These are phyloP conservation scores for Cervus canadensis DNA, from an alignment of 2,113 vertebrate species.

Conservation along the genomic window DNA sequence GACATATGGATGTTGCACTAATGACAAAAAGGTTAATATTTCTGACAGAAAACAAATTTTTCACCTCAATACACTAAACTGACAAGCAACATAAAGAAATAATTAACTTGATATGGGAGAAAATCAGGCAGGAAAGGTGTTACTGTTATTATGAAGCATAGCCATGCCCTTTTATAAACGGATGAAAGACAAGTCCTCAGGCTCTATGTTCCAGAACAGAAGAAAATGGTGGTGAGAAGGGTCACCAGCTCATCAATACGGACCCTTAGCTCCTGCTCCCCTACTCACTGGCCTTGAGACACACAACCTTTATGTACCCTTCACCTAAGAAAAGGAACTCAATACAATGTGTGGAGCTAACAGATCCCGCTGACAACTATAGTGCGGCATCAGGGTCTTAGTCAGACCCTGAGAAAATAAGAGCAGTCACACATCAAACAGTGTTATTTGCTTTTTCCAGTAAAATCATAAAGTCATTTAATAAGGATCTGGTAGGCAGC, in stretches of 20 bases:
- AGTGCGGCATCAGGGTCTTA: not conserved
- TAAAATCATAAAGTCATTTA: not conserved
- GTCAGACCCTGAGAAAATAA: not conserved
- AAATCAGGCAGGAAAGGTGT: not conserved
- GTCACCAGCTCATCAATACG: not conserved
- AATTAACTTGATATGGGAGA: conserved; percentile 9
- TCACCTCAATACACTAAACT: not conserved
- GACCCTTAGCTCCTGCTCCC: not conserved
- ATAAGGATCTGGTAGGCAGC: not conserved
- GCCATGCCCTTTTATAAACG: not conserved
- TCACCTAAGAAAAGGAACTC: not conserved
- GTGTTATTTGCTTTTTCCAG: conserved; percentile 13
- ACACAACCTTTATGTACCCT: not conserved
- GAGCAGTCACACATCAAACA: not conserved
- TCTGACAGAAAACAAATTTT: conserved; percentile 37
- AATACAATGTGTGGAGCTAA: not conserved
- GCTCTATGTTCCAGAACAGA: not conserved
- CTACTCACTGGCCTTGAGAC: not conserved
- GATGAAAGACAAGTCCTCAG: not conserved
- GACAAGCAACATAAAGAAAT: conserved; percentile 34
- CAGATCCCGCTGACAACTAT: not conserved
- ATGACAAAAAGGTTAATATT: conserved; percentile 53
- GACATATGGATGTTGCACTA: not conserved
- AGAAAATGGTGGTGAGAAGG: not conserved
- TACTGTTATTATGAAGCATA: not conserved